Conservation (phyloP, 2,113 vertebrate genomes). For the Ovis canadensis region DNA sequence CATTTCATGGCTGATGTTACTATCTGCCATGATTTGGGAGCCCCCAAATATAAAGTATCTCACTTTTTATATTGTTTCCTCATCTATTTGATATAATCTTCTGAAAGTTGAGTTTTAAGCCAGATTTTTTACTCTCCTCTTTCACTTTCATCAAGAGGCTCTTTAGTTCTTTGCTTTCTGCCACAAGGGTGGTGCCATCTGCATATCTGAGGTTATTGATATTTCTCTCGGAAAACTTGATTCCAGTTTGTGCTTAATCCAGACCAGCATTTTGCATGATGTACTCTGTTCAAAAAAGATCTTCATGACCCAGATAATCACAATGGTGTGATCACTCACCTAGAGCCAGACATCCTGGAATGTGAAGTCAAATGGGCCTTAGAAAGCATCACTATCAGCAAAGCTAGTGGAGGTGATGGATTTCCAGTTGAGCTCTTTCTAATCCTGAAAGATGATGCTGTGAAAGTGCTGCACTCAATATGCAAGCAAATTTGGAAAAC, state of each 20-base stretch:
- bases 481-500: too few relatives aligned
- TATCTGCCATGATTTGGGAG: background rate
- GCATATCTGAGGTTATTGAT: background rate
- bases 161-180: background rate
- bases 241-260: background rate
- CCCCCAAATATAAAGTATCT: background rate
- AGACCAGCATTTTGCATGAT: background rate
- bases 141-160: background rate
- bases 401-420: too few relatives aligned
- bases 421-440: too few relatives aligned
- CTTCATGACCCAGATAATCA: too few relatives aligned
- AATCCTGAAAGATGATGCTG: too few relatives aligned
- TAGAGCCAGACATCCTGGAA: too few relatives aligned
- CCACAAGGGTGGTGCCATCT: background rate
- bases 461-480: too few relatives aligned
- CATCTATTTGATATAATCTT: background rate
- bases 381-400: too few relatives aligned
- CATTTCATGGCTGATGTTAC: background rate
- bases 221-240: fast-evolving
- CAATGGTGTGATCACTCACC: too few relatives aligned
- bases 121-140: background rate
- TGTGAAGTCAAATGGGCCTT: too few relatives aligned
- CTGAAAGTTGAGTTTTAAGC: background rate
- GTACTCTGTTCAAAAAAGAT: background rate
- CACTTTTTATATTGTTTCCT: background rate